Evolutionary conservation across 2,797 vertebrate species (phyloP), one percentile per base, ranked within the genome.

Genomic region (Cossypha polioptera): DNA sequence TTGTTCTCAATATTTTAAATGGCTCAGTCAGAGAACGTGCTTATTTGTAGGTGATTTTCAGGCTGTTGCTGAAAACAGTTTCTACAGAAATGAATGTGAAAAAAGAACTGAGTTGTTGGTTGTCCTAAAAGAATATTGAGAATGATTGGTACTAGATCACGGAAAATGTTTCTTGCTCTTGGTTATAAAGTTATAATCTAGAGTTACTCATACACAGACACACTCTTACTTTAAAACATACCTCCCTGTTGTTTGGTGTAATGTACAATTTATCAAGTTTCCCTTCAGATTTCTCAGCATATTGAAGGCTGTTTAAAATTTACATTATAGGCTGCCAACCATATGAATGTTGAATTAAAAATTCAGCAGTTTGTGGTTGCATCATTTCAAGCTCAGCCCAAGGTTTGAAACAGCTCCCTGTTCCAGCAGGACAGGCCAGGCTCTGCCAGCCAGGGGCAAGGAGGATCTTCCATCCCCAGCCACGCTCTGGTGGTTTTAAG

Each of bases 301-400:
- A 4, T 66, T 88, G 76, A 81, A 92, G 54, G 33, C 47, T 55
- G 43, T 65, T 80, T 86, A 57, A 86, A 93, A 68, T 58, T 57
- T 66, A 55, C 50, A 16, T 33, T 45, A 18, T 11, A 45, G 79
- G 51, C 16, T 18, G 36, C 42, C 33, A 38, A 51, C 7, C 21
- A 54, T 72, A 15, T 4, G 29, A 71, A 53, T 36, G 47, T 35
- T 75, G 78, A 42, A 51, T 66, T 83, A 77, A 75, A 28, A 78
- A 33, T 58, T 77, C 58, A 65, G 8, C 72, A 51, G 51, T 55
- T 66, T 65, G 65, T 86, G 91, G 75, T 31, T 86, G 36, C 61
- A 17, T 57, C 25, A 10, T 40, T 65, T 53, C 29, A 35, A 68
- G 28, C 28, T 61, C 88, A 45, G 73, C 25, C 5, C 1, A 16